A percentile compares a stretch with the other conserved stretches of the same genome.
Evolutionary conservation across 2,888 invertebrate genomes (phyloP).

Genomic region (Barypeithes pellucidus): DNA sequence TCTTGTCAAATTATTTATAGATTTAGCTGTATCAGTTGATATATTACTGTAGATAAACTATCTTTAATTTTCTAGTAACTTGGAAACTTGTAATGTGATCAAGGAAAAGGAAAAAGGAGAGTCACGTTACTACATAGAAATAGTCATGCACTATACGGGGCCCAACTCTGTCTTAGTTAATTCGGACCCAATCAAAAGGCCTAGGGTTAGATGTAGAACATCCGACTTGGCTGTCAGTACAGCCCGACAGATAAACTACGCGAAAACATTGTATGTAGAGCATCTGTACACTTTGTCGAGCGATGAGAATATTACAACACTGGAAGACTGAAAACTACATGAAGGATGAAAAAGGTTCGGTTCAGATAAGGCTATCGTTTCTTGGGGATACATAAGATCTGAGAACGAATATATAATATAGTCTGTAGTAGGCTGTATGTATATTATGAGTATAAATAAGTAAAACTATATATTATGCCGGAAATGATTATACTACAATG

Average conservation of each 20-base stretch:
- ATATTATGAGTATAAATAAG: neutral
- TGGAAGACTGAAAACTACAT: conserved; percentile 62
- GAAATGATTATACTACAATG: neutral
- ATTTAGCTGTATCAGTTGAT: too few species aligned
- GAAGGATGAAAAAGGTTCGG: neutral
- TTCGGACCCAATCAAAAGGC: conserved; percentile 76
- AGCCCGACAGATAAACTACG: conserved; percentile 89
- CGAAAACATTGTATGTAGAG: conserved; percentile 89
- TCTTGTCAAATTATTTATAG: too few species aligned
- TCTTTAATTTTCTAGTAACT: conserved; percentile 75
- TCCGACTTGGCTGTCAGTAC: conserved; percentile 80
- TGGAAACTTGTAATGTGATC: conserved; percentile 79
- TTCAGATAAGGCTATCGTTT: conserved; percentile 1
- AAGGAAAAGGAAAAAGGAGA: conserved; percentile 70
- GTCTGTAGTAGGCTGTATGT: neutral
- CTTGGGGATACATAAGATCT: neutral
- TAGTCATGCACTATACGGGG: conserved; percentile 76
- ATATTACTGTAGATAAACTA: too few species aligned
- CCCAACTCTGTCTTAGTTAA: conserved; percentile 69
- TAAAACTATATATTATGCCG: neutral
- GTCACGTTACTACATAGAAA: conserved; percentile 79
- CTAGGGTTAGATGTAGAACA: conserved; percentile 85
- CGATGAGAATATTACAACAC: conserved; percentile 61
- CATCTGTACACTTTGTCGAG: conserved; percentile 79
- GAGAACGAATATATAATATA: neutral